A percentile compares a stretch with the other conserved stretches of the same genome.
These are phyloP conservation scores for Lonchura striata DNA, from an alignment of 2,113 vertebrate species.

Conservation along the genomic window DNA sequence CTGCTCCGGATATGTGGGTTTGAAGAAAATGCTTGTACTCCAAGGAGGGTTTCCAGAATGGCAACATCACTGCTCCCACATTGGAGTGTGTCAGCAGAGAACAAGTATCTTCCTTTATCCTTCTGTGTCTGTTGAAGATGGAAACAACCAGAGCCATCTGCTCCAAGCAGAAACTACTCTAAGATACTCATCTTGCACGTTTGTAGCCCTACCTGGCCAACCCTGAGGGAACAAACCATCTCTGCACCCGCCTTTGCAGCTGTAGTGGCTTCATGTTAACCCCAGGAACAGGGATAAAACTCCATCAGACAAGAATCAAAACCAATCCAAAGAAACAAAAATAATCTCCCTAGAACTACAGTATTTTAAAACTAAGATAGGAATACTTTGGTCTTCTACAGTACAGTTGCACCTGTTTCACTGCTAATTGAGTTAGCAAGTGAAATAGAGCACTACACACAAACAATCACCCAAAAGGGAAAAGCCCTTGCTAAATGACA, in stretches of 20 bases:
- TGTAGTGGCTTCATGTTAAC: not conserved
- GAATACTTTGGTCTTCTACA: not conserved
- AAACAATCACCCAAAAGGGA: not conserved
- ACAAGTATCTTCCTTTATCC: not conserved
- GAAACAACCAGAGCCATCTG: not conserved
- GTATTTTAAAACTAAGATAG: rapidly evolving
- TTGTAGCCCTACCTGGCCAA: not conserved
- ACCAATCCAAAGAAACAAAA: not conserved
- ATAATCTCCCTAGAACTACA: rapidly evolving
- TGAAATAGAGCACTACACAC: not conserved
- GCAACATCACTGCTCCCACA: not conserved
- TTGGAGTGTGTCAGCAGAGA: not conserved
- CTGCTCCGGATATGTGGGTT: rapidly evolving
- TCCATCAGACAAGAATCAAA: not conserved
- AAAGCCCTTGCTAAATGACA: not conserved
- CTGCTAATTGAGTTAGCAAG: not conserved
- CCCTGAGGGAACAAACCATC: not conserved
- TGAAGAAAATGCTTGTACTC: not conserved
- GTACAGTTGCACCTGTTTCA: not conserved
- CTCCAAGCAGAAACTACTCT: not conserved
- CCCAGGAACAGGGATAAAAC: not conserved
- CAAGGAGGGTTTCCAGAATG: rapidly evolving
- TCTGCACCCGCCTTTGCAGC: not conserved
- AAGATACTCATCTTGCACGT: rapidly evolving
- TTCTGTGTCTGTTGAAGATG: rapidly evolving